These are phyloP conservation scores for Trisateles emortualis DNA, from an alignment of 2,888 invertebrate species.

Conservation along the genomic window DNA sequence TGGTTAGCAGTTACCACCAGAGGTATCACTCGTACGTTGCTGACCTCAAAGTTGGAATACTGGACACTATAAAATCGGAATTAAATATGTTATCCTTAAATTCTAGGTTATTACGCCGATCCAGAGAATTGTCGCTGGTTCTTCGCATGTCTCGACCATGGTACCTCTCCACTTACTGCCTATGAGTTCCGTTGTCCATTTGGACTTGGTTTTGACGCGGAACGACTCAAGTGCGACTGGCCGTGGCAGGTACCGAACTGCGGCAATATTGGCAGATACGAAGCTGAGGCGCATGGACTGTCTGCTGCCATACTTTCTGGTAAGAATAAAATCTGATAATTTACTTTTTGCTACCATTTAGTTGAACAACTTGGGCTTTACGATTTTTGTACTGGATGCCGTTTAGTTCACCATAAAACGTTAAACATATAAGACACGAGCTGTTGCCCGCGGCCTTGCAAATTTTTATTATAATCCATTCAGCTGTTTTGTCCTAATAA, in stretches of 20 bases:
- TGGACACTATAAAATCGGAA: background rate
- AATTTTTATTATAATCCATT: too few species aligned
- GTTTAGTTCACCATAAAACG: too few species aligned
- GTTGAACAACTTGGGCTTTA: too few species aligned
- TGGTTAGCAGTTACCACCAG: too few species aligned
- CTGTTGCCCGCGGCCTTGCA: too few species aligned
- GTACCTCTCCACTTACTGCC: slow-evolving; percentile 88
- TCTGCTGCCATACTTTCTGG: slow-evolving; percentile 77
- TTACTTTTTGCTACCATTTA: too few species aligned
- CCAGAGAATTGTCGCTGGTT: slow-evolving; percentile 94
- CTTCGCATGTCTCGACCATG: slow-evolving; percentile 93
- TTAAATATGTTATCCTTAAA: background rate
- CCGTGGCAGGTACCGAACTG: slow-evolving; percentile 91
- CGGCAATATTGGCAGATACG: slow-evolving; percentile 84
- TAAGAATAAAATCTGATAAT: too few species aligned
- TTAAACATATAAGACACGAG: too few species aligned
- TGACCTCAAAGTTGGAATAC: too few species aligned
- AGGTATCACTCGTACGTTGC: too few species aligned
- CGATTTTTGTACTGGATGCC: too few species aligned
- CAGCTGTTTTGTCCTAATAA: too few species aligned
- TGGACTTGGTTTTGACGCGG: slow-evolving; percentile 92
- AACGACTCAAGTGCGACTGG: slow-evolving; percentile 91
- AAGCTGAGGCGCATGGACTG: slow-evolving; percentile 81
- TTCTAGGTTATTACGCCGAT: slow-evolving; percentile 91
- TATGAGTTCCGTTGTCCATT: slow-evolving; percentile 94